phyloP scores from a whole-genome alignment of 2,797 vertebrate species.

The Pantherophis vulpinus region DNA sequence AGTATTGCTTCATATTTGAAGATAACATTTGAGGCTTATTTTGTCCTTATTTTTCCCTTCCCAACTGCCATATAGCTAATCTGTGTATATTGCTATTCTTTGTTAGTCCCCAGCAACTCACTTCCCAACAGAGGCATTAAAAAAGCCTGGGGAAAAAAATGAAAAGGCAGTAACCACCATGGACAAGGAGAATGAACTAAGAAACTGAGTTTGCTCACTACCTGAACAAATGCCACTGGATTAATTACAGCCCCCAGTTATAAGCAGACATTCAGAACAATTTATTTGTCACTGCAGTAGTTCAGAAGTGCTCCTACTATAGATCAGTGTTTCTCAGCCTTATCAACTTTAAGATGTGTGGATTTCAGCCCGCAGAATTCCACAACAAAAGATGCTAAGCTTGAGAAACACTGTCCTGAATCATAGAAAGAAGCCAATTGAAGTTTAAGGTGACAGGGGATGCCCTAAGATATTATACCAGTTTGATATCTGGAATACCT shows the following conservation, averaged over 20 bases:
- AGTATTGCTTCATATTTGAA: background rate
- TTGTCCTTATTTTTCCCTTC: background rate
- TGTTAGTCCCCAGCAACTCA: background rate
- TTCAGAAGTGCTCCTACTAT: background rate
- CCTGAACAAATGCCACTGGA: background rate
- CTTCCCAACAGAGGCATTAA: background rate
- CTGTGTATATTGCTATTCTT: background rate
- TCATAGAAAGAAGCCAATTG: background rate
- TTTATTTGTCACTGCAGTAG: background rate
- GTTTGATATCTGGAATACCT: background rate
- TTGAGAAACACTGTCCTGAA: background rate
- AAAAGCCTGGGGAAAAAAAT: background rate
- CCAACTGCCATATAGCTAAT: background rate
- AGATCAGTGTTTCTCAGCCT: background rate
- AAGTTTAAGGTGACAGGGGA: background rate
- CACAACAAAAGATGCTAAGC: background rate
- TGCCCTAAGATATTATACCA: background rate
- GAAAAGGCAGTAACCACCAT: background rate
- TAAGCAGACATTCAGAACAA: background rate
- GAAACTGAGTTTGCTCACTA: background rate
- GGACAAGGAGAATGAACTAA: background rate
- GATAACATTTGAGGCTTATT: slow-evolving; percentile 2
- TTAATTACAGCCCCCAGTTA: background rate
- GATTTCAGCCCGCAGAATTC: background rate
- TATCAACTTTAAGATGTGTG: background rate